Evolutionary conservation across 2,888 invertebrate species (phyloP).

Genomic region (Scotopteryx bipunctaria): DNA sequence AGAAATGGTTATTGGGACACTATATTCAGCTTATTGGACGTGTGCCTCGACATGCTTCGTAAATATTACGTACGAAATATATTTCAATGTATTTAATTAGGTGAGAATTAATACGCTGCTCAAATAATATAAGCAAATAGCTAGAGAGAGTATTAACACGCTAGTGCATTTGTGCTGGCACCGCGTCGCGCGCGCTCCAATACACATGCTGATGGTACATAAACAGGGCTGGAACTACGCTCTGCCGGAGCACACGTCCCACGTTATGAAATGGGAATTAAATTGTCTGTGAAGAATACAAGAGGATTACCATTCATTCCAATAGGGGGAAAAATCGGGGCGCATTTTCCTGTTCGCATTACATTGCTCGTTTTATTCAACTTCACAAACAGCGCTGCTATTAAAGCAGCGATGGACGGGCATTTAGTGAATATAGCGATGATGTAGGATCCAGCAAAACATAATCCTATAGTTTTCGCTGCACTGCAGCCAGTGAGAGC

Average conservation of each 20-base stretch:
- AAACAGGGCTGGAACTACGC: conserved; percentile 39
- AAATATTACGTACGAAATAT: conserved; percentile 19
- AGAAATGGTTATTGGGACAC: conserved; percentile 46
- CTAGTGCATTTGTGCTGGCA: conserved; percentile 37
- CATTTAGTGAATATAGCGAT: conserved; percentile 13
- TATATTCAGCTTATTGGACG: conserved; percentile 46
- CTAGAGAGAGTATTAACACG: conserved; percentile 8
- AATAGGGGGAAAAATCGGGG: conserved; percentile 24
- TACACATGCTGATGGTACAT: conserved; percentile 50
- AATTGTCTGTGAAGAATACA: conserved; percentile 73
- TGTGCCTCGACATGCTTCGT: conserved; percentile 29
- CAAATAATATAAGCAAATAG: not conserved
- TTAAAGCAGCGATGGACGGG: conserved; percentile 41
- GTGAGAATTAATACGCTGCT: not conserved
- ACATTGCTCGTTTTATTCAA: conserved; percentile 38
- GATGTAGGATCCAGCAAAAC: conserved; percentile 25
- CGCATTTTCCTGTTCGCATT: conserved; percentile 21
- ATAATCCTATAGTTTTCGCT: conserved; percentile 48
- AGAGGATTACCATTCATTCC: conserved; percentile 58
- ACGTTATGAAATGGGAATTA: conserved; percentile 70
- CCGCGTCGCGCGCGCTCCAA: conserved; percentile 49
- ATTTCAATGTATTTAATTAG: conserved; percentile 12
- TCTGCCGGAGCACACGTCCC: conserved; percentile 50
- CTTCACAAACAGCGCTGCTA: conserved; percentile 1
- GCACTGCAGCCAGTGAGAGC: conserved; percentile 50